Percentiles rank a stretch among this genome's conserved stretches.
Conservation (phyloP, 2,113 vertebrate species). For the Petrocephalus microphthalmus region DNA sequence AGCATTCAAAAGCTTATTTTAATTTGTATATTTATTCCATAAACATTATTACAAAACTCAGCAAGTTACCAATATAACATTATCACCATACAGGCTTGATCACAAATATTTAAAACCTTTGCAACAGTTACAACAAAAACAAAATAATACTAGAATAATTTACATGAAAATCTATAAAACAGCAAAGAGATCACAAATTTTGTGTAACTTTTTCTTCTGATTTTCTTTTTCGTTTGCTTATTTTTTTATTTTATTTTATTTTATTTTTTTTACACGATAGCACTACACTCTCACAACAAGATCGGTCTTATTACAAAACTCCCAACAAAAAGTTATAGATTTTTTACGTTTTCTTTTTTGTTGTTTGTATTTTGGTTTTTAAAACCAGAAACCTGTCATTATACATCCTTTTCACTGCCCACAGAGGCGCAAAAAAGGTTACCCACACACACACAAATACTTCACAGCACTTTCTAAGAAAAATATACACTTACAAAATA, state of each 20-base stretch:
- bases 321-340: slow-evolving; percentile 88
- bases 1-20: slow-evolving; percentile 98
- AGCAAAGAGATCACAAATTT: slow-evolving; percentile 98
- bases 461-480: slow-evolving; percentile 99
- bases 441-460: slow-evolving; percentile 87
- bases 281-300: slow-evolving; percentile 99
- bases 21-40: slow-evolving; percentile 99
- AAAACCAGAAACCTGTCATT: slow-evolving; percentile 99
- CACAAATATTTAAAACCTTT: slow-evolving; percentile 99
- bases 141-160: slow-evolving; percentile 99
- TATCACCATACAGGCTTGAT: slow-evolving; percentile 99
- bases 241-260: slow-evolving; percentile 76
- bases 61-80: slow-evolving; percentile 99
- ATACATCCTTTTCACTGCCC: slow-evolving; percentile 98
- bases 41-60: slow-evolving; percentile 99
- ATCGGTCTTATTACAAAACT: slow-evolving; percentile 99
- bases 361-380: slow-evolving; percentile 99
- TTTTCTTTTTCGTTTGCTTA: slow-evolving; percentile 72
- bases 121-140: slow-evolving; percentile 99
- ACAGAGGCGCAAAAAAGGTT: slow-evolving; percentile 93
- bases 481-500: slow-evolving; percentile 99
- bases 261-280: slow-evolving; percentile 92
- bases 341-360: slow-evolving; percentile 75
- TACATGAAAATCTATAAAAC: slow-evolving; percentile 99
- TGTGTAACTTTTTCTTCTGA: slow-evolving; percentile 59